These are phyloP conservation scores for Hyposoter dolosus DNA, from an alignment of 2,888 invertebrate species.

Conservation along the genomic window DNA sequence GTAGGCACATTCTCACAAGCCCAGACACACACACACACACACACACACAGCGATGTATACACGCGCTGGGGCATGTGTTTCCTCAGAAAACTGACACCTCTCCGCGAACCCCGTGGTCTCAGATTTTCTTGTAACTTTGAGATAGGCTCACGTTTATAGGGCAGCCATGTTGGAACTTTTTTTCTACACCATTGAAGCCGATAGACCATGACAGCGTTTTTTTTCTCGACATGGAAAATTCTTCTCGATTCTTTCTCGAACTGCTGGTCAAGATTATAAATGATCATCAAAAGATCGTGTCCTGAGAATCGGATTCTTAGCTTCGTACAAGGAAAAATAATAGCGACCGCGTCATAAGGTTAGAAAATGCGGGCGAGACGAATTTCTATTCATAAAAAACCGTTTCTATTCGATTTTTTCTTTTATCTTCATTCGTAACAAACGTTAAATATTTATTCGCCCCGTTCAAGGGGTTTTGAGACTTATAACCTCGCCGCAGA, in stretches of 20 bases:
- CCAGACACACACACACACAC: background rate
- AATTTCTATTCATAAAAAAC: background rate
- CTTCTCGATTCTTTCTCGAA: background rate
- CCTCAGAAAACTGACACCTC: conserved; percentile 44
- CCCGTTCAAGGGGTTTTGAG: background rate
- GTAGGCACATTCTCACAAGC: conserved; percentile 2
- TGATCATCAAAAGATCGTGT: background rate
- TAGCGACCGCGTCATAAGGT: background rate
- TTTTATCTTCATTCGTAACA: background rate
- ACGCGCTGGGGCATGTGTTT: background rate
- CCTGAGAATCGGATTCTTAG: background rate
- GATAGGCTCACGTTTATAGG: conserved; percentile 3
- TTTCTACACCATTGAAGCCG: background rate
- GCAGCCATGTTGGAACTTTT: conserved; percentile 2
- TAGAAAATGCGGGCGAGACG: background rate
- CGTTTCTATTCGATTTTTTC: background rate
- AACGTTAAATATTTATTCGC: background rate
- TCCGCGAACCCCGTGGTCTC: conserved; percentile 25
- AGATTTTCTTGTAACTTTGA: conserved; percentile 36
- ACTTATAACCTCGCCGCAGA: background rate
- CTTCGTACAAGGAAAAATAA: background rate
- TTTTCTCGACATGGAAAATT: conserved; percentile 13
- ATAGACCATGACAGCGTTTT: background rate
- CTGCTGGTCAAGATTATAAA: background rate
- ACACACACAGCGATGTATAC: background rate